Base-by-base conservation (phyloP, 2,113 vertebrate species). In the Bufo gargarizans region DNA sequence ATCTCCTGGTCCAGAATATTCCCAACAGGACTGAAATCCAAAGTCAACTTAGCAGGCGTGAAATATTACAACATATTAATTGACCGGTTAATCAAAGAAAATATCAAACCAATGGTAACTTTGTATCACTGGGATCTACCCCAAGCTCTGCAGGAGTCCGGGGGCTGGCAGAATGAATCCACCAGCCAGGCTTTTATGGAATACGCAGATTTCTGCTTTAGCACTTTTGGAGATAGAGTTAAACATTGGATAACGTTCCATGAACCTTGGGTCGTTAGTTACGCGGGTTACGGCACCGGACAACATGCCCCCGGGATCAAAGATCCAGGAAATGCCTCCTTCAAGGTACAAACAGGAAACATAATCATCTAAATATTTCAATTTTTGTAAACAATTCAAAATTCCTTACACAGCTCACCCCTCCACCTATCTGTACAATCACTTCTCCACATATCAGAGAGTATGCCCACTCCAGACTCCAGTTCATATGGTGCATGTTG, bases 51-150 rank as follows among this genome's bases (percentile, higher is more conserved):
- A 56, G 93, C 92, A 56, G 97, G 96, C 0, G 93, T 95, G 9
- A 82, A 93, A 89, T 98, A 98, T 92, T 99, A 99, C 90, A 95
- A 95, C 89, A 93, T 91, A 69, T 90, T 99, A 85, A 96, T 99
- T 55, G 89, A 97, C 87, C 86, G 14, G 2, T 93, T 99, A 33
- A 87, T 95, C 72, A 94, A 95, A 13, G 95, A 96, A 2, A 90
- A 92, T 50, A 92, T 97, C 16, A 65, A 96, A 87, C 97, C 98
- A 71, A 96, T 97, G 92, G 95, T 94, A 77, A 97, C 97, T 0
- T 94, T 99, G 4, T 96, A 96, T 91, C 97, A 99, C 92, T 98
- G 97, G 98, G 98, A 99, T 91, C 94, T 99, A 82, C 98, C 97
- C 0, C 97, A 97, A 89, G 92, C 93, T 49, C 94, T 99, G 82